Base-by-base conservation (phyloP, 2,113 vertebrate species). In the Eupsittula cactorum region DNA sequence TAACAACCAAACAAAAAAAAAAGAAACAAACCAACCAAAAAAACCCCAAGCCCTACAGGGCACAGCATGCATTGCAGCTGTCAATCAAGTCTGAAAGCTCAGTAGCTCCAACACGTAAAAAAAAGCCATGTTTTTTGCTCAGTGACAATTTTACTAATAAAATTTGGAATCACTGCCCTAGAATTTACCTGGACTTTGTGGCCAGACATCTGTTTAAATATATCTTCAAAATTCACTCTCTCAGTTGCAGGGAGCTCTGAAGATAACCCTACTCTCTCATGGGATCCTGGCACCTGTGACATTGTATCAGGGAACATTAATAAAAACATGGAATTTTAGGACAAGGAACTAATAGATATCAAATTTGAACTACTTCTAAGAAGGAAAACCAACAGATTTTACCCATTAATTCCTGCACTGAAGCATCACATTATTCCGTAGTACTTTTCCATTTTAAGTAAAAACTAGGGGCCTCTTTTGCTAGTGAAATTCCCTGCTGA, bases 191-290 rank as follows among this genome's bases (percentile, higher is more conserved):
- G 99, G 79, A 99, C 98, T 96, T 99, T 98, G 92, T 99, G 98
- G 95, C 99, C 99, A 86, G 99, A 99, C 98, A 98, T 98, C 95
- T 99, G 98, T 97, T 98, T 98, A 95, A 99, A 96, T 13, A 99
- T 96, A 95, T 99, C 98, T 94, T 98, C 98, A 97, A 99, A 99
- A 94, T 98, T 96, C 28, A 96, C 98, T 86, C 98, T 97, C 87
- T 98, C 97, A 90, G 96, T 92, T 94, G 95, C 95, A 70, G 98
- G 98, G 91, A 99, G 98, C 92, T 99, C 98, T 49, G 99, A 98
- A 49, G 99, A 98, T 85, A 99, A 97, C 92, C 99, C 99, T 60
- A 99, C 98, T 13, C 98, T 99, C 37, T 99, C 99, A 70, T 98
- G 98, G 92, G 98, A 98, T 76, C 99, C 99, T 29, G 98, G 98